Percentiles rank a stretch among this genome's conserved stretches.
These are phyloP conservation scores for Brachystomella parvula DNA, from an alignment of 1,140 invertebrate species.

Conservation along the genomic window DNA sequence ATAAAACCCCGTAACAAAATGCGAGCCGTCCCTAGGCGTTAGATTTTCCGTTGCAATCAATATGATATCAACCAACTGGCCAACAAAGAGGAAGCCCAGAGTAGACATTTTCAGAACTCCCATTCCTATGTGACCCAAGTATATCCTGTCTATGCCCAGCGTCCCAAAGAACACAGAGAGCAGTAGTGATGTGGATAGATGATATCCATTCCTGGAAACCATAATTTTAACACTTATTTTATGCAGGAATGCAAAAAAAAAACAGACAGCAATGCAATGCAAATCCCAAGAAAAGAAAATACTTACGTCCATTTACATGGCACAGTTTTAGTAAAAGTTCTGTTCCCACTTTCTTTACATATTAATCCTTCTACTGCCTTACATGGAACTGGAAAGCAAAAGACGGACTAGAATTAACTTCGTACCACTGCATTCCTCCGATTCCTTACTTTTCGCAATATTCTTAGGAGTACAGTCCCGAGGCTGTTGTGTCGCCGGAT, in stretches of 20 bases:
- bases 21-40: conserved; percentile 90
- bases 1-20: conserved; percentile 89
- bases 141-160: conserved; percentile 96
- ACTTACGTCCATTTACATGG: conserved; percentile 91
- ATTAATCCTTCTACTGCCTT: conserved; percentile 69
- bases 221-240: not conserved
- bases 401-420: conserved; percentile 38
- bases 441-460: conserved; percentile 60
- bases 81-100: conserved; percentile 92
- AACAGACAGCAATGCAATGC: conserved; percentile 18
- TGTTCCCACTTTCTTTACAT: conserved; percentile 69
- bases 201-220: conserved; percentile 77
- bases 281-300: conserved; percentile 15
- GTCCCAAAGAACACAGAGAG: conserved; percentile 92
- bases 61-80: conserved; percentile 88
- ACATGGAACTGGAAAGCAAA: conserved; percentile 61
- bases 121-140: conserved; percentile 90
- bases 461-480: conserved; percentile 69
- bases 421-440: not conserved
- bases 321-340: conserved; percentile 69
- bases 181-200: conserved; percentile 81
- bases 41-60: conserved; percentile 88
- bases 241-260: not conserved
- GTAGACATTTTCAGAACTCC: conserved; percentile 91
- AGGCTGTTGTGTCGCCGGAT: conserved; percentile 81